Evolutionary conservation across 2,797 vertebrate genomes (phyloP), one percentile per base, ranked within the genome.

Genomic region (Hyperoplus lanceolatus): DNA sequence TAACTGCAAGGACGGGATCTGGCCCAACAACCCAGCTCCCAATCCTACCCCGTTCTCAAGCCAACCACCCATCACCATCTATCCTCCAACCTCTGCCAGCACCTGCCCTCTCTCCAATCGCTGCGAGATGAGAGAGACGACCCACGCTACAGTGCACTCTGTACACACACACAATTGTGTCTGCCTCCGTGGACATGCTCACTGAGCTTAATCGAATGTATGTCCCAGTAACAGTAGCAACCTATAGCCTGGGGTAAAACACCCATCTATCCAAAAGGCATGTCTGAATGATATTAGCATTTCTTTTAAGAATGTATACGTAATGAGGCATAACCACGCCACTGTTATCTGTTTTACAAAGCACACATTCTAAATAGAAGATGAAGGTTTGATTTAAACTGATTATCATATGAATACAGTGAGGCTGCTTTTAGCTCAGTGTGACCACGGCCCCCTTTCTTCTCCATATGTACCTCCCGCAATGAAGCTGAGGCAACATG

Each of bases 1-100:
- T 95, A 95, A 95, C 93, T 89, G 92, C 89, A 90, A 94, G 92
- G 88, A 94, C 86, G 63, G 84, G 87, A 90, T 89, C 80, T 87
- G 87, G 90, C 91, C 88, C 85, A 80, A 29, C 79, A 79, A 90
- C 81, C 82, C 82, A 60, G 83, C 77, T 80, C 87, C 65, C 53
- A 36, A 76, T 87, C 79, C 82, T 79, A 29, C 67, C 77, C 74
- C 67, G 5, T 82, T 90, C 87, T 89, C 76, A 77, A 90, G 85
- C 91, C 81, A 89, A 86, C 75, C 87, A 79, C 87, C 81, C 90
- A 89, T 90, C 85, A 79, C 85, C 86, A 89, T 90, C 86, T 75
- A 88, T 90, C 74, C 88, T 87, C 91, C 82, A 88, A 87, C 87
- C 84, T 87, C 89, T 87, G 86, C 84, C 85, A 92, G 88, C 89